Evolutionary conservation across 2,113 vertebrate species (phyloP).

Genomic region (Heterocephalus glaber): DNA sequence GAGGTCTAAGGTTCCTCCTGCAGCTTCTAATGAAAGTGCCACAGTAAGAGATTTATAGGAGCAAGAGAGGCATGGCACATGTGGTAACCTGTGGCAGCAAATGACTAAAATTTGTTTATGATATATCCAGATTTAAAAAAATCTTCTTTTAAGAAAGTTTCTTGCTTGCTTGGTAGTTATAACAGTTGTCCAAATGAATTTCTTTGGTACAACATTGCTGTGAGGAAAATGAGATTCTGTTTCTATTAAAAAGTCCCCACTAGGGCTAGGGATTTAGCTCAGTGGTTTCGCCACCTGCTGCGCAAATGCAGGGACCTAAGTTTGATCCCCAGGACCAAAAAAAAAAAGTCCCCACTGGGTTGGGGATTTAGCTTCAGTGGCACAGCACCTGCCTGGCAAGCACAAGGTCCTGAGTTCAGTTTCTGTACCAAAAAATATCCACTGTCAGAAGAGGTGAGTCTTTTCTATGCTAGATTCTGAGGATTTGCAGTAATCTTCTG

Average conservation of each 20-base stretch:
- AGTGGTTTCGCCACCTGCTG: too few relatives aligned
- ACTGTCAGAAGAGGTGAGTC: neutral
- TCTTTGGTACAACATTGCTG: neutral
- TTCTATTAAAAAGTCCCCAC: neutral
- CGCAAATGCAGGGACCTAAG: too few relatives aligned
- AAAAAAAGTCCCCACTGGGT: too few relatives aligned
- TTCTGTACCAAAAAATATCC: neutral
- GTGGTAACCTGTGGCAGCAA: too few relatives aligned
- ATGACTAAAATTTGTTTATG: neutral
- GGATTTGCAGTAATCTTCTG: neutral
- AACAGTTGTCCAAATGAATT: conserved; percentile 1
- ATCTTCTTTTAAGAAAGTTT: neutral
- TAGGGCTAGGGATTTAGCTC: too few relatives aligned
- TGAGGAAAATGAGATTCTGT: conserved; percentile 40
- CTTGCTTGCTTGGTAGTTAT: neutral
- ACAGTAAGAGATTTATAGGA: neutral
- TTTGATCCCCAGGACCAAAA: too few relatives aligned
- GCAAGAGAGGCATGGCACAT: too few relatives aligned
- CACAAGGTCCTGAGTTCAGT: too few relatives aligned
- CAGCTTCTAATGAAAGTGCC: neutral
- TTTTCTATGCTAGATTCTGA: conserved; percentile 8
- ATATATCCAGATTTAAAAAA: neutral
- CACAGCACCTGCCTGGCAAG: too few relatives aligned
- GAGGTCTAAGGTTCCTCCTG: neutral
- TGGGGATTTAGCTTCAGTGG: too few relatives aligned